Base-by-base conservation (phyloP, 2,888 invertebrate species). In the Holacanthella duospinosa region DNA sequence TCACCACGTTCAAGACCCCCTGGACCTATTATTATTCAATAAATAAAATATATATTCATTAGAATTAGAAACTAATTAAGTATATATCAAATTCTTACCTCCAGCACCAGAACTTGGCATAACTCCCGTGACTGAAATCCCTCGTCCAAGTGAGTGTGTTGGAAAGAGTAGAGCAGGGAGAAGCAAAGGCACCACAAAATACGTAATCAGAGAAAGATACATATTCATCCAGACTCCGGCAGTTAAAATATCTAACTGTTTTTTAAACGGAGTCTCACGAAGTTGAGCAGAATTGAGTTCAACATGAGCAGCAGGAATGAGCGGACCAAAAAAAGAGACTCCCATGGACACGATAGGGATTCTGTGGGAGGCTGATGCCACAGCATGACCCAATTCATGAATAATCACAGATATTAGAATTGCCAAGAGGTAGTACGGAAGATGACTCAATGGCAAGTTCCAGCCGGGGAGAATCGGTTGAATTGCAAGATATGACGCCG, bases 201-300 rank as follows among this genome's bases (percentile, higher is more conserved):
- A 72, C 2, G 70, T 66, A n/a, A 72, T 69, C 2, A 70, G 57
- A 29, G 70, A 69, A 19, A 72, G 59, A 48, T 71, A 70, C 57
- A 71, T 65, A 59, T 72, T 72, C 71, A 70, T 71, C 72, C 71
- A 72, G 21, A 72, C 71, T 12, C 64, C 66, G 19, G 72, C 71
- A n/a, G 72, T 70, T 25, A 72, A 60, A 64, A 72, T 72, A 56
- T 72, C 72, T 43, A 72, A 55, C 55, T 72, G 72, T 54, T 70
- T 71, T 44, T 68, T 67, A 24, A 72, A 55, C 16, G 63, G 60
- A 0, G 71, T 66, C 56, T 72, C 72, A 43, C 64, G 66, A 29
- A 72, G 54, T 56, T 70, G 71, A 43, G 61, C 61, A 12, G 72
- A 72, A 64, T 70, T 71, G 29, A 72, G 65, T 63, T 72, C 72